Evolutionary conservation across 2,888 invertebrate species (phyloP).

Genomic region (Tuberolachnus salignus): DNA sequence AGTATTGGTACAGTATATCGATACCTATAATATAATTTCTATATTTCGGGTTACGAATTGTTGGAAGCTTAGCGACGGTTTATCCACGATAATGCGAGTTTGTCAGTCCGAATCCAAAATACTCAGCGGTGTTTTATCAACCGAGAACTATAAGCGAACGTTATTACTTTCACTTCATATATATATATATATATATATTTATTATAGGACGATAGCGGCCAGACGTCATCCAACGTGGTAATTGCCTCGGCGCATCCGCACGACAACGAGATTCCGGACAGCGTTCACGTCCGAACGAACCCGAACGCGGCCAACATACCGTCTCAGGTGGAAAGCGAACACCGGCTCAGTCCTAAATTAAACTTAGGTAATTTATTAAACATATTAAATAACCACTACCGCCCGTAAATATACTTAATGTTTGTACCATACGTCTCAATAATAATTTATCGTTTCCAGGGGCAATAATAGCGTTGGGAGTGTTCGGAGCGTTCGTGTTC

Average conservation of each 20-base stretch:
- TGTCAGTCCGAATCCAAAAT: conserved; percentile 35
- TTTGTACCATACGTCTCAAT: neutral
- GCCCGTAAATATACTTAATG: neutral
- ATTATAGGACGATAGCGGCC: conserved; percentile 48
- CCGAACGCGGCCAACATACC: conserved; percentile 66
- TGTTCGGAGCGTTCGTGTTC: conserved; percentile 90
- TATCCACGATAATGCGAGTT: conserved; percentile 38
- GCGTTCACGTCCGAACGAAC: conserved; percentile 61
- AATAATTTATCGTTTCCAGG: conserved; percentile 62
- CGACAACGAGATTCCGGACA: conserved; percentile 75
- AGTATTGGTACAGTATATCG: too few species aligned
- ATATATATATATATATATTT: too few species aligned
- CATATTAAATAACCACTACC: neutral
- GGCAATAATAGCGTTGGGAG: conserved; percentile 85
- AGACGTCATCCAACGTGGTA: conserved; percentile 63
- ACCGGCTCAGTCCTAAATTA: conserved; percentile 68
- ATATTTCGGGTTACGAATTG: conserved; percentile 21
- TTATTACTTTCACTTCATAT: conserved; percentile 46
- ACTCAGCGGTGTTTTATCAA: conserved; percentile 28
- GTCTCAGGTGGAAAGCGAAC: conserved; percentile 63
- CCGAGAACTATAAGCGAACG: conserved; percentile 32
- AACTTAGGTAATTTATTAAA: conserved; percentile 63
- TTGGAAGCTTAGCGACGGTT: neutral
- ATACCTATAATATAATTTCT: neutral
- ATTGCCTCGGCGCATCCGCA: conserved; percentile 70